Base-by-base conservation (phyloP, 1,140 invertebrate genomes). In the Zaprionus ornatus region DNA sequence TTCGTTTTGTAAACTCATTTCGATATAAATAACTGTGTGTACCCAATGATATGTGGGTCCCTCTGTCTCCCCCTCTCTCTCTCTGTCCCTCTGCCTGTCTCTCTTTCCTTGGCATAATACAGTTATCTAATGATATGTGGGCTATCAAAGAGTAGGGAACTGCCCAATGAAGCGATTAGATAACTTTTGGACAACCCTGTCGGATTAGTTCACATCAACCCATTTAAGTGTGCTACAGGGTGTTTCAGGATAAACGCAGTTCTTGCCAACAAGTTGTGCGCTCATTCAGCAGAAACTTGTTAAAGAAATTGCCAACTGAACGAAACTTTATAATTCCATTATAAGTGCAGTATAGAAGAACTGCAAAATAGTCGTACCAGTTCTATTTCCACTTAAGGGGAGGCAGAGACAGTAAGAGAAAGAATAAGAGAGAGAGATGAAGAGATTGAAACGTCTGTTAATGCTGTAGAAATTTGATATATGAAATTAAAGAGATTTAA, bases 101-200 rank as follows among this genome's bases (percentile, higher is more conserved):
- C 3, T 37, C 13, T 15, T 15, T 37, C 32, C 40, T 56, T 15
- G 10, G 35, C 37, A 50, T 42, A 50, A 68, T 70, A 62, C 65
- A 82, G 61, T 50, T 42, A n/a, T 65, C 55, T 81, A 85, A 65
- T 66, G 67, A 87, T 77, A 86, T 87, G 68, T 79, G 76, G 71
- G 83, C 57, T 76, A 77, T 76, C 74, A 82, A 66, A 45, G 48
- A 50, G 50, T 21, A 56, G 37, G n/a, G 5, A 40, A 9, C 55
- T 67, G 54, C 40, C 72, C 80, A 73, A 71, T 70, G 76, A 86
- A 77, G 79, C 82, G 82, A 86, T 87, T 87, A 74, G 55, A 61
- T 64, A 82, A 79, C 66, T 71, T 77, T 56, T 56, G 27, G 23
- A n/a, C 37, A 48, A 25, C 55, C 57, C 64, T 55, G 64, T 37